A percentile compares a stretch with the other conserved stretches of the same genome.
phyloP scores from a whole-genome alignment of 37 sponge, comb jelly and placozoan species.

The Ianthella basta region DNA sequence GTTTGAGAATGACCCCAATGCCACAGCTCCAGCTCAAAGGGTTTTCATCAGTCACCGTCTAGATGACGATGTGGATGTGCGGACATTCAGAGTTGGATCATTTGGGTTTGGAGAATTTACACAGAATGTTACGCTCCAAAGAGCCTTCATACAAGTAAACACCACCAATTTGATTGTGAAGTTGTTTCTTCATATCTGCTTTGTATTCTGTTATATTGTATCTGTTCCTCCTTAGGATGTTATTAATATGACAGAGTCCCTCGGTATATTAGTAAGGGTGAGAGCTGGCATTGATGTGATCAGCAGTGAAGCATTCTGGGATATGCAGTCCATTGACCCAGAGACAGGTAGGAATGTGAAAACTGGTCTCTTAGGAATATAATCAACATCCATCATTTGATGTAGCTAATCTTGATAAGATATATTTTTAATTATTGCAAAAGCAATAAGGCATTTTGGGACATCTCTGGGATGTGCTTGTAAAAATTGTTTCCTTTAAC shows the following conservation, averaged over 20 bases:
- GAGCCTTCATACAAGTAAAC: slow-evolving; percentile 32
- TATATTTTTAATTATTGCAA: too few species aligned
- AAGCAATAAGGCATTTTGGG: too few species aligned
- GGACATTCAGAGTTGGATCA: slow-evolving; percentile 32
- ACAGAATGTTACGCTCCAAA: background rate
- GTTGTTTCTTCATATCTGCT: too few species aligned
- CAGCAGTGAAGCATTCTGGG: slow-evolving; percentile 39
- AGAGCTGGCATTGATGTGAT: slow-evolving; percentile 39
- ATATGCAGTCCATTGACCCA: slow-evolving; percentile 31
- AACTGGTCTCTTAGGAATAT: background rate
- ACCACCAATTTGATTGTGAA: too few species aligned
- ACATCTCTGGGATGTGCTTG: too few species aligned
- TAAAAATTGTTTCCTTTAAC: too few species aligned
- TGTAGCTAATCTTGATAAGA: too few species aligned
- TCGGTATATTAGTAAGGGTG: slow-evolving; percentile 33
- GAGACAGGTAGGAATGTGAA: slow-evolving; percentile 24
- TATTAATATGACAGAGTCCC: slow-evolving; percentile 9
- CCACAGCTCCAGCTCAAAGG: slow-evolving; percentile 47
- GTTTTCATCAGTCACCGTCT: slow-evolving; percentile 25
- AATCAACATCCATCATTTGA: too few species aligned
- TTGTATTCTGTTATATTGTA: background rate
- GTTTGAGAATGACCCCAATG: slow-evolving; percentile 50
- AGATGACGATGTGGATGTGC: slow-evolving; percentile 31
- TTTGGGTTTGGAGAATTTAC: slow-evolving; percentile 38
- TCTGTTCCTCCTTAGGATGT: background rate